Evolutionary conservation across 2,797 vertebrate genomes (phyloP), one percentile per base, ranked within the genome.

Genomic region (Oryzias sinensis): DNA sequence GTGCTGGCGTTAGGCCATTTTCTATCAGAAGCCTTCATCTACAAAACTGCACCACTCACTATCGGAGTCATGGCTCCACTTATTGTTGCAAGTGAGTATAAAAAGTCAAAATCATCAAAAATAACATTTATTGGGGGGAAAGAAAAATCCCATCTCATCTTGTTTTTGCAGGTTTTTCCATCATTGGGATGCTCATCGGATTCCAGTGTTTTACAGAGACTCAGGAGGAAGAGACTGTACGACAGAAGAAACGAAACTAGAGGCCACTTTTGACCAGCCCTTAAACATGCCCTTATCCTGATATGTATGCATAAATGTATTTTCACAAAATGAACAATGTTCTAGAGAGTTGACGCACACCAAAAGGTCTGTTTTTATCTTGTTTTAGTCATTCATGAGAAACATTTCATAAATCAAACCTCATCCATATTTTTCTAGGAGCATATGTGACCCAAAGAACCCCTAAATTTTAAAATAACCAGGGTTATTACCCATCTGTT

Each of bases 31-130:
- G 88, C 94, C 56, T 95, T 96, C 67, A 62, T 99, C 67, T 99
- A 95, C 55, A 94, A 91, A 87, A 99, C 96, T 0, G 97, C 96
- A 4, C 94, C 94, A 13, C 72, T 96, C 65, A 97, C 95, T 0
- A 92, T 96, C 8, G 96, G 96, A 16, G 86, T 99, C 64, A 93
- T 99, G 94, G 95, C 97, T 14, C 97, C 97, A 4, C 92, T 99
- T 47, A 93, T 97, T 77, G 96, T 99, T 56, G 95, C 97, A 82
- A 94, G 97, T 92, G 65, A 20, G 13, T 37, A 56, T 9, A 41
- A 8, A 27, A 22, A 25, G 41, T 27, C 33, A 3, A 37, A 37
- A 37, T 37, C 1, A 37, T 18, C 18, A 4, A 22, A 18, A n/a
- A 44, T 4, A 46, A 46, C 14, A 27, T n/a, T 27, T 43, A 24